Evolutionary conservation across 92 coral and sea anemone genomes (phyloP), one percentile per base, ranked within the genome.

Genomic region (Porites lobata): DNA sequence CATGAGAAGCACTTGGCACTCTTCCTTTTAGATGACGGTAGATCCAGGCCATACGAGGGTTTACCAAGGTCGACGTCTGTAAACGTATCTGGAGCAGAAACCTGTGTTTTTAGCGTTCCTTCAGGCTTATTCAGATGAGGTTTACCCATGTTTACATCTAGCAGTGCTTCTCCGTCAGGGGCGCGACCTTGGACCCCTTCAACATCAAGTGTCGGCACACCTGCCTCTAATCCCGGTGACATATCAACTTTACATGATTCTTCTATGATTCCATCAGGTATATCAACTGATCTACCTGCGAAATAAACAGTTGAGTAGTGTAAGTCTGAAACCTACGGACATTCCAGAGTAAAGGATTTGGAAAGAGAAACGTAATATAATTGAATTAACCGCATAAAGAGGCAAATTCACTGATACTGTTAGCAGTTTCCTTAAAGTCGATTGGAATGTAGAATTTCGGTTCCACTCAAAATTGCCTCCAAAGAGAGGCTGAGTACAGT

Each of bases 1-100:
- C 88, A 84, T 3, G 88, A 66, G 18, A 85, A 63, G 20, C 89
- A 76, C 4, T 77, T 75, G 1, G 51, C 84, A 17, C 86, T 74
- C 47, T 57, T 82, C 68, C 50, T 82, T 71, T 43, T 57, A 26
- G 53, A 7, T 32, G 85, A 53, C 9, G 85, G 85, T 47, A 81
- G 10, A 18, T 52, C 52, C 67, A 70, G 19, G 18, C 6, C 58
- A 17, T 64, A 59, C 6, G 86, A 69, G 6, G 69, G 66, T 50
- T 50, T 80, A 17, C 52, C 47, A 19, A 83, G 70, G 19, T 72
- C 80, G 7, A 69, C 38, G 18, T 69, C 50, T 53, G 76, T 26
- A 69, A 50, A 53, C 50, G 13, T 78, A 58, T 82, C n/a, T 56
- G 68, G 67, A 11, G 78, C 86, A 54, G 86, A 5, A 8, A 72